Evolutionary conservation across 2,888 invertebrate species (phyloP), one percentile per base, ranked within the genome.

Genomic region (Escarpia spicata): DNA sequence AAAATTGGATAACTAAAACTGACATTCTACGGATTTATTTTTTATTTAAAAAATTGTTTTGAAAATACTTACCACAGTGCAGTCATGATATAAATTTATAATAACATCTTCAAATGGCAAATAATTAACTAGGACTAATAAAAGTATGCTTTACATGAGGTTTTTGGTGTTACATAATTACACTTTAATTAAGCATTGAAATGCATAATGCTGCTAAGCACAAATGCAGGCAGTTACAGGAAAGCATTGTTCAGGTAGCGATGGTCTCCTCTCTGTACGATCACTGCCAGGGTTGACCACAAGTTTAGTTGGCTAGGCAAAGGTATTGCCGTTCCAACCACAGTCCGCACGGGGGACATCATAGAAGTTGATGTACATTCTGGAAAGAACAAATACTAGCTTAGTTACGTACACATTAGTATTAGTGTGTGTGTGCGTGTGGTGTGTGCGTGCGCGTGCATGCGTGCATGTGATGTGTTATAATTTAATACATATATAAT

Each of bases 311-410:
- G 19, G 26, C 75, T 75, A 75, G 1, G 75, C 75, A 26, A 75
- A 75, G 75, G 75, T 75, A 26, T 3, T 75, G 75, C 75, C 75
- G 75, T 75, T 75, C 75, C 75, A 75, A 4, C 75, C 75, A 75
- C 75, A 75, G 75, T 75, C 26, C 19, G 75, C 75, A 26, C 75
- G 75, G 0, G 75, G 26, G 6, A 75, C 26, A 26, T 75, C 75
- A 4, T 2, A 2, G 75, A 75, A 75, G 75, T 0, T 26, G 75
- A 75, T 15, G 75, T 75, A 75, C 75, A 75, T 75, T 26, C 75
- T 75, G 75, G 75, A 75, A 75, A 26, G 75, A 75, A n/a, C 75
- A 75, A 75, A n/a, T 75, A 75, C 26, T 75, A 75, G n/a, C 75
- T 75, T 6, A 26, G 75, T n/a, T 75, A n/a, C 75, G 19, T 75